Base-by-base conservation (phyloP, 1,140 invertebrate genomes). In the Drosophila tristis region DNA sequence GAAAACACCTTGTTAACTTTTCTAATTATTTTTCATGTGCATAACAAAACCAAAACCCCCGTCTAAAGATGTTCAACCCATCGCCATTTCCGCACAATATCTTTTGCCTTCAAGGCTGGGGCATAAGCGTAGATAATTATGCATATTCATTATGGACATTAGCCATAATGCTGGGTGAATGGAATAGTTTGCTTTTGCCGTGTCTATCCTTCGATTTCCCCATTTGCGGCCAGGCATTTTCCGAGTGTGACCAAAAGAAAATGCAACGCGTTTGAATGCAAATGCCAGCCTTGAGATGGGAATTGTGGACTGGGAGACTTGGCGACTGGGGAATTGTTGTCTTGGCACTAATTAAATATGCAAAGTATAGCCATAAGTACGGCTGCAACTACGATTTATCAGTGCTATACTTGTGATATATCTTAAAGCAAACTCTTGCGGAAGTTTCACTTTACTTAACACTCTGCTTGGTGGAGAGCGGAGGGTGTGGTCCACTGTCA, bases 351-450 rank as follows among this genome's bases (percentile, higher is more conserved):
- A 60, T 50, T 84, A 84, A 84, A 70, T 79, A 82, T 82, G 79
- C 79, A 78, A 65, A 65, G 26, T 31, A 7, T 43, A 45, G 45
- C 35, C 44, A 56, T 49, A 70, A 70, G 63, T 56, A 20, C 39
- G 29, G 13, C 47, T 65, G 64, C 16, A 66, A 53, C 39, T 35
- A 29, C 47, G 47, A 47, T 65, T 51, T 15, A 55, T 54, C 29
- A 15, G 42, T 9, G 25, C 11, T 49, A 45, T 64, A 56, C 49
- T 29, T 55, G 51, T 60, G 62, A 77, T 77, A 80, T 70, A 77
- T 85, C 78, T 86, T 73, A 58, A 85, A 58, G 72, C 66, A 55
- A 59, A 58, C 73, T 67, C 60, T 80, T 47, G 67, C 80, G 81
- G 80, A 85, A 85, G 81, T 86, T 65, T 57, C 31, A 39, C 31